Evolutionary conservation across 2,797 vertebrate species (phyloP).

Genomic region (Chloroceryle amazona): DNA sequence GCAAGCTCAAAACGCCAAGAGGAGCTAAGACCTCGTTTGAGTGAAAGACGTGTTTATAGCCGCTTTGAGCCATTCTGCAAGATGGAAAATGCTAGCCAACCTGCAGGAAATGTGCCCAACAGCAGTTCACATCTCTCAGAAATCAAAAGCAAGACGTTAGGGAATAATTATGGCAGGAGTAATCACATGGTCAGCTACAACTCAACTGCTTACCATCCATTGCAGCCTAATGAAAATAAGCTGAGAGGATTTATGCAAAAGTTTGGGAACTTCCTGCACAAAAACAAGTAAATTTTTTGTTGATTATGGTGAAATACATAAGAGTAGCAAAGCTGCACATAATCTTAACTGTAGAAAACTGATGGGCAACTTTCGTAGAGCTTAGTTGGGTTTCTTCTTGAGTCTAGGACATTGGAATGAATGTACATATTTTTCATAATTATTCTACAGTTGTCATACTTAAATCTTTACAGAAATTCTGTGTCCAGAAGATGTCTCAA

Average conservation of each 20-base stretch:
- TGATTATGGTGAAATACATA: conserved; percentile 6
- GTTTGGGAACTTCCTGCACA: conserved; percentile 91
- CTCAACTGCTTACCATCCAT: conserved; percentile 70
- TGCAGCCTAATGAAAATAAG: conserved; percentile 91
- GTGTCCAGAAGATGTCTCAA: conserved; percentile 25
- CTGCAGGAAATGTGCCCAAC: conserved; percentile 66
- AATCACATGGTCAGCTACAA: conserved; percentile 79
- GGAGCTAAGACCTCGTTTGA: conserved; percentile 73
- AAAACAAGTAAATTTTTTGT: conserved; percentile 82
- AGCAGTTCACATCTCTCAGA: conserved; percentile 74
- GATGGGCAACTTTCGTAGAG: conserved; percentile 5
- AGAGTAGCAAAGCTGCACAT: neutral
- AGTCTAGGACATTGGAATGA: neutral
- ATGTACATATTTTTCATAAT: conserved; percentile 47
- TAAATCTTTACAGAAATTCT: conserved; percentile 20
- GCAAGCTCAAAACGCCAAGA: conserved; percentile 60
- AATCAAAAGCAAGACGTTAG: conserved; percentile 76
- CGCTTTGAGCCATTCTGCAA: conserved; percentile 90
- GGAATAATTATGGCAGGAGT: conserved; percentile 72
- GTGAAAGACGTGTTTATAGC: conserved; percentile 86
- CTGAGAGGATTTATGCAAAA: conserved; percentile 93
- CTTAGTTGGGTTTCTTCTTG: conserved; percentile 19
- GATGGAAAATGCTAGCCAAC: conserved; percentile 77
- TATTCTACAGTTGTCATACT: conserved; percentile 20
- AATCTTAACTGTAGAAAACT: conserved; percentile 23